These are phyloP conservation scores for Drosophila lutescens DNA, from an alignment of 2,888 invertebrate species.

Conservation along the genomic window DNA sequence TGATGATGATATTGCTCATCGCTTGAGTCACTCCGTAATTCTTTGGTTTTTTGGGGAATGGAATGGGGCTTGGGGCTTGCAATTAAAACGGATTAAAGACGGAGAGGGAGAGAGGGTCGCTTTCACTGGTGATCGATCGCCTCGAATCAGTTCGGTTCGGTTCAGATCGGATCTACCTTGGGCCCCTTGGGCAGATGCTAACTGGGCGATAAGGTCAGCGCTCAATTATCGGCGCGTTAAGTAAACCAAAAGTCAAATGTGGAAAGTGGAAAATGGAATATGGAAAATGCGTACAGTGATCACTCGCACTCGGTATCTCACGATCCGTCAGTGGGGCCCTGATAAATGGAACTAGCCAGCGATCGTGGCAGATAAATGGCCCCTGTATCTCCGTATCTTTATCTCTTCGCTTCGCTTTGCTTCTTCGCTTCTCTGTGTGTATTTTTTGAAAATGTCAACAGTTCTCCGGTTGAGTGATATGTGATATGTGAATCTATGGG, in stretches of 20 bases:
- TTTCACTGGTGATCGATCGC: conserved; percentile 12
- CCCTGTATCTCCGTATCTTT: conserved; percentile 7
- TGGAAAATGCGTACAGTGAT: conserved; percentile 26
- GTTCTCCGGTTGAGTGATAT: conserved; percentile 2
- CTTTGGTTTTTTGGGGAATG: conserved; percentile 8
- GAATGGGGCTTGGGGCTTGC: not conserved
- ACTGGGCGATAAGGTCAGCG: conserved; percentile 65
- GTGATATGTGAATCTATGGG: conserved; percentile 17
- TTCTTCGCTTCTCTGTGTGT: conserved; percentile 10
- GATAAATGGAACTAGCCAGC: conserved; percentile 21
- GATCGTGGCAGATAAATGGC: conserved; percentile 52
- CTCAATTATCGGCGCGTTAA: conserved; percentile 73
- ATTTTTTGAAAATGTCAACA: conserved; percentile 25
- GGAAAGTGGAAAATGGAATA: conserved; percentile 37
- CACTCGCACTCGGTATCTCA: conserved; percentile 32
- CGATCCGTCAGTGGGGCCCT: conserved; percentile 56
- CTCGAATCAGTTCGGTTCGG: conserved; percentile 10
- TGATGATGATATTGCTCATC: conserved; percentile 30
- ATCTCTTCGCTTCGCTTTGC: not conserved
- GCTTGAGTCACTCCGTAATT: conserved; percentile 23
- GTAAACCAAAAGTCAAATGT: conserved; percentile 15
- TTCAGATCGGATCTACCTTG: not conserved
- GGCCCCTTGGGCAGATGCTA: conserved; percentile 29
- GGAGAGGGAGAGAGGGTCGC: not conserved
- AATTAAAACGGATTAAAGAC: conserved; percentile 31